Conservation (phyloP, 2,113 vertebrate genomes). For the Mustela lutreola region DNA sequence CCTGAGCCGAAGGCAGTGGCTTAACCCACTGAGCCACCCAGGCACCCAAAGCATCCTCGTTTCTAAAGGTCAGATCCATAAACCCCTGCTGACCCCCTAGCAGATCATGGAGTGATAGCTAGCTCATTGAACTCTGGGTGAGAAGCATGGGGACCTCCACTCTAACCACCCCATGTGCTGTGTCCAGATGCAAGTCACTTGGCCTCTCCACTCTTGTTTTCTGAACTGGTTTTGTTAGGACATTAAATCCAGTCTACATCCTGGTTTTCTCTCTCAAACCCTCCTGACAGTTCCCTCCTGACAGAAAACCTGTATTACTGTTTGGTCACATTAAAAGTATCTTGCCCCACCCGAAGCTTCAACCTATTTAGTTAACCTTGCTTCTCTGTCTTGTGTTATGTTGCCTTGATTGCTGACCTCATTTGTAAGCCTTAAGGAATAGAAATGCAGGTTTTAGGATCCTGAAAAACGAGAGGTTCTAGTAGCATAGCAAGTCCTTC, state of each 20-base stretch:
- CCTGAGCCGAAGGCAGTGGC: too few relatives aligned
- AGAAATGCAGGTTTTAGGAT: background rate
- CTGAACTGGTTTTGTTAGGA: background rate
- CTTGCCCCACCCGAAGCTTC: background rate
- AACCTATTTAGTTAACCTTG: background rate
- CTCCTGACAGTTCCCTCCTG: background rate
- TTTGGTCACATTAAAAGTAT: background rate
- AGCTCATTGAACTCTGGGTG: background rate
- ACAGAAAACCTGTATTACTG: background rate
- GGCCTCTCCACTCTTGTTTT: background rate
- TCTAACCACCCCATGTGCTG: accelerated
- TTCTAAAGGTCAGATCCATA: background rate
- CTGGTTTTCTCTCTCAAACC: background rate
- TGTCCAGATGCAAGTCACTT: background rate
- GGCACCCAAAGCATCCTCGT: background rate
- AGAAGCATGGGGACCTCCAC: background rate
- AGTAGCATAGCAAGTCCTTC: background rate
- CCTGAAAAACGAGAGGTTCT: background rate
- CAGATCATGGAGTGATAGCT: background rate
- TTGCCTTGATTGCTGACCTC: background rate
- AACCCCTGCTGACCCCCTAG: background rate
- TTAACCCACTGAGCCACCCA: too few relatives aligned
- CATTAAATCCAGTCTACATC: background rate
- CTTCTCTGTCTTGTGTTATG: background rate
- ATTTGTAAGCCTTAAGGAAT: background rate